Evolutionary conservation across 2,888 invertebrate species (phyloP), one percentile per base, ranked within the genome.

Genomic region (Yponomeuta sedellus): DNA sequence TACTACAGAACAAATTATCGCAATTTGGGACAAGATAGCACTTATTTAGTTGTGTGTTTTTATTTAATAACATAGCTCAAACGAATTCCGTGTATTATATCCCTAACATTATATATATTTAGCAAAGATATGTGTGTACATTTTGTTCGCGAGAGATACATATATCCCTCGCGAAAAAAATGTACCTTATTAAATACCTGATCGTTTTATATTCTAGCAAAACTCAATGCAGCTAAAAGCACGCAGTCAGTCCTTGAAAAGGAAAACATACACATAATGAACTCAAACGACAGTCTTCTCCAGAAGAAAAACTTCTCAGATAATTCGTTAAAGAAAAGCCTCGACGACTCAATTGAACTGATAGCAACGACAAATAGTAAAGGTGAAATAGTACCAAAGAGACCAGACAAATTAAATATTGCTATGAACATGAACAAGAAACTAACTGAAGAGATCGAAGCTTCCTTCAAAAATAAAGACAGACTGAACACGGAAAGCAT

Each of bases 341-440:
- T 85, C 44, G 86, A 83, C 68, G 81, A 81, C 57, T 88, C 88
- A 1, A 84, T 72, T 73, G 91, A 91, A 73, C 81, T 89, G 56
- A 91, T 91, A 72, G 91, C 89, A 12, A 92, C 89, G 0, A 92
- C 91, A 0, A 92, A 92, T 68, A 91, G 89, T 70, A 91, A 88
- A 77, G 91, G 91, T 57, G 88, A 92, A 67, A 72, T 86, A 64
- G 77, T 92, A 72, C 80, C 92, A 69, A 91, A 89, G 72, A 83
- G 92, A 74, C 92, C 92, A 12, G 91, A 92, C 66, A 91, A 91
- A 80, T 80, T 92, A 61, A 90, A 85, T 67, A 89, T 92, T 70
- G 70, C 78, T 61, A 80, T 83, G 75, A 92, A 91, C 69, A 91
- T 90, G 79, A 92, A 92, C 73, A 91, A 91, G 69, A 91, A 90